These are phyloP conservation scores for Ctenopoma multispine DNA, from an alignment of 2,797 vertebrate species.

Conservation along the genomic window DNA sequence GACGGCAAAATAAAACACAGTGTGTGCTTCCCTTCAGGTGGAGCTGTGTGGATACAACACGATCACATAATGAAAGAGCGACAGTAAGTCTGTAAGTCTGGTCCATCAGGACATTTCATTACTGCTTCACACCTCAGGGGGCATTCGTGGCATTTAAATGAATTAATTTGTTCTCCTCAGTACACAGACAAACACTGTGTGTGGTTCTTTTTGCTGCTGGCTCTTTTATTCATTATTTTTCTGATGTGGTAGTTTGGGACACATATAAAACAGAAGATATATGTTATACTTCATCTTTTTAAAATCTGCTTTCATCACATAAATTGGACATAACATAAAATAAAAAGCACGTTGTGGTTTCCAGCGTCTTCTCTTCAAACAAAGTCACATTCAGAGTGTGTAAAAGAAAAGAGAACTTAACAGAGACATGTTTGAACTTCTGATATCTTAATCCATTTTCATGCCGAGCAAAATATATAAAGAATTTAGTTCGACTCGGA, in stretches of 20 bases:
- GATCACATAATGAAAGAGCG: slow-evolving; percentile 7
- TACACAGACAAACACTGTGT: not conserved
- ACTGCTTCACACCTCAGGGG: slow-evolving; percentile 28
- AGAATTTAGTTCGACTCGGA: not conserved
- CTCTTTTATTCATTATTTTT: not conserved
- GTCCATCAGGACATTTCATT: slow-evolving; percentile 8
- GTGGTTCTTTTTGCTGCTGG: not conserved
- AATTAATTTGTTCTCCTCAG: not conserved
- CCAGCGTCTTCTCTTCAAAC: too few species aligned
- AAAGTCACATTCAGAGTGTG: not conserved
- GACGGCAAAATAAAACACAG: not conserved
- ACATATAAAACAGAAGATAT: not conserved
- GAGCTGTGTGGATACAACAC: not conserved
- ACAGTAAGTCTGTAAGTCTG: not conserved
- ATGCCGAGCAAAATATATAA: not conserved
- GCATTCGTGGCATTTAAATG: not conserved
- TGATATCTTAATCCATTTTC: not conserved
- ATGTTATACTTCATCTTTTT: not conserved
- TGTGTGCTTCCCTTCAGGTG: not conserved
- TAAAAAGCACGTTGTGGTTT: too few species aligned
- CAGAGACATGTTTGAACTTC: not conserved
- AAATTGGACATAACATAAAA: too few species aligned
- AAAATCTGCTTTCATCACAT: too few species aligned
- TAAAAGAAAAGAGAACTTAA: too few species aligned
- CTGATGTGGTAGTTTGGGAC: not conserved